phyloP scores from a whole-genome alignment of 1,140 invertebrate genomes.

The Carposina sasakii region DNA sequence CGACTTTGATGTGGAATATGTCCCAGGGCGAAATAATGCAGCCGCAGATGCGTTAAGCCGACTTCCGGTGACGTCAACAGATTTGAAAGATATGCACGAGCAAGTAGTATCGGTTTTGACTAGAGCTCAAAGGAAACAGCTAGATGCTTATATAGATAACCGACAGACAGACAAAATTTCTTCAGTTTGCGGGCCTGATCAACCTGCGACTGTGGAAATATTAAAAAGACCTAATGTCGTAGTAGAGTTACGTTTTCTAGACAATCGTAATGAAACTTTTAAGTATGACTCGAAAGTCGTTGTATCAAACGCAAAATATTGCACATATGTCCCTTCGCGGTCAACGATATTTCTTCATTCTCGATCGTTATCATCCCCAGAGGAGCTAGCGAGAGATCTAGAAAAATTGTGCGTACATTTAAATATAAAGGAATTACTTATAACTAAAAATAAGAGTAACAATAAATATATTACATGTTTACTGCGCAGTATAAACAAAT shows the following conservation, averaged over 20 bases:
- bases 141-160: neutral
- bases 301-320: neutral
- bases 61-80: neutral
- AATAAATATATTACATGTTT: neutral
- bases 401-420: neutral
- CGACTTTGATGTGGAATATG: neutral
- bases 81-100: neutral
- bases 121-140: neutral
- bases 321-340: neutral
- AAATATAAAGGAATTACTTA: neutral
- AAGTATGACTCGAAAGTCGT: neutral
- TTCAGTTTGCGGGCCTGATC: neutral
- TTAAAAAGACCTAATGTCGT: neutral
- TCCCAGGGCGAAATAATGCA: neutral
- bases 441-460: neutral
- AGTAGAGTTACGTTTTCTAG: neutral
- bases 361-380: slow-evolving; percentile 3
- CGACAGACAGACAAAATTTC: neutral
- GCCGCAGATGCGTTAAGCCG: neutral
- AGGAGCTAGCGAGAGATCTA: slow-evolving; percentile 1
- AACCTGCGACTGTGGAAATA: neutral
- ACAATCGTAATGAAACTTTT: neutral
- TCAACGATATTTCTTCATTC: neutral
- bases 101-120: neutral
- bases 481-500: neutral